These are phyloP conservation scores for Cotesia vestalis DNA, from an alignment of 1,140 invertebrate species.

Conservation along the genomic window DNA sequence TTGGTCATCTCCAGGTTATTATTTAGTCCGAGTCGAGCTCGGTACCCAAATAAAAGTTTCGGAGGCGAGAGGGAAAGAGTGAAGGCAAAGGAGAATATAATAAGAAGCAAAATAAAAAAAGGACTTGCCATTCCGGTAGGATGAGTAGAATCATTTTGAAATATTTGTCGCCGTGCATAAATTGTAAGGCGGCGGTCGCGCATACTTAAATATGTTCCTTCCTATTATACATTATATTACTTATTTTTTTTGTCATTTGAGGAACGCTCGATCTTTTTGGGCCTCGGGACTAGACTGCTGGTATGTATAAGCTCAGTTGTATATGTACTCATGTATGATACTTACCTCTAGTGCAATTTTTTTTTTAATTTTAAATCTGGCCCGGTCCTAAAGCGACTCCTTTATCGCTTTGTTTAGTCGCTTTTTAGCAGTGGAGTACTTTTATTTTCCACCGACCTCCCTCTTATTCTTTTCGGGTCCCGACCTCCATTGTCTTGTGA, in stretches of 20 bases:
- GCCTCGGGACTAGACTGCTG: too few species aligned
- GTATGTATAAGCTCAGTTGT: too few species aligned
- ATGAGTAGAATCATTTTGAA: constrained; percentile 58
- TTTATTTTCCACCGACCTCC: constrained; percentile 35
- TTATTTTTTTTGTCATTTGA: neutral
- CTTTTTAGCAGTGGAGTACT: too few species aligned
- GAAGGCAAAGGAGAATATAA: neutral
- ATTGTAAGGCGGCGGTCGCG: constrained; percentile 59
- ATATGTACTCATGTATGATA: too few species aligned
- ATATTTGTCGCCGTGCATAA: constrained; percentile 65
- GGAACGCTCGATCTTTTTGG: too few species aligned
- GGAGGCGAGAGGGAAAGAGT: constrained; percentile 22
- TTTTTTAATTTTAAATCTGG: too few species aligned
- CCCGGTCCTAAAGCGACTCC: too few species aligned
- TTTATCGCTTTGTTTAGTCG: too few species aligned
- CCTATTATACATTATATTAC: constrained; percentile 21
- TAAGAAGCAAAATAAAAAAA: neutral
- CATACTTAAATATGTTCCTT: constrained; percentile 64
- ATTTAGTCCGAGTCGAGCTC: neutral
- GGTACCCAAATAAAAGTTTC: neutral
- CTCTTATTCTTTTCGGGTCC: constrained; percentile 62
- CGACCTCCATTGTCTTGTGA: constrained; percentile 63
- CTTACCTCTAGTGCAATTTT: neutral
- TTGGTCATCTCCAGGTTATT: too few species aligned
- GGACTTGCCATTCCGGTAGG: neutral